A percentile compares a stretch with the other conserved stretches of the same genome.
Conservation (phyloP, 2,113 vertebrate species). For the Cisticola juncidis region DNA sequence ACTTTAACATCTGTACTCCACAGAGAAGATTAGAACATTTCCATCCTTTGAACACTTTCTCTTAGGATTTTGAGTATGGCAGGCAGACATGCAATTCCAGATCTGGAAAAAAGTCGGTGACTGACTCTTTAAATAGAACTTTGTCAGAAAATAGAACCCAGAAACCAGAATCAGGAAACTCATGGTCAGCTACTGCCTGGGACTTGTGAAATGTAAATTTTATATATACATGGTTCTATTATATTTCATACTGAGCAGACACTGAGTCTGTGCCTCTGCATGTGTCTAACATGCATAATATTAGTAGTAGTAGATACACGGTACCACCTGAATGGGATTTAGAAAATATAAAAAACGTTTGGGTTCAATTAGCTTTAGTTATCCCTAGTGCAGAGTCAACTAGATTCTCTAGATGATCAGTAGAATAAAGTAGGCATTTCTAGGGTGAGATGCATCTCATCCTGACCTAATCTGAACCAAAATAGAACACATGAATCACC, state of each 20-base stretch:
- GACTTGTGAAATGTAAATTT: background rate
- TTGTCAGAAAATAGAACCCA: background rate
- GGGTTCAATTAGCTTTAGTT: background rate
- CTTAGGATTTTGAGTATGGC: background rate
- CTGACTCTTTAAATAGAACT: background rate
- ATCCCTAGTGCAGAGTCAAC: background rate
- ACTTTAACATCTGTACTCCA: conserved; percentile 52
- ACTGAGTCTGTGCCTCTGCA: background rate
- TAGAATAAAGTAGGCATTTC: background rate
- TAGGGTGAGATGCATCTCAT: background rate
- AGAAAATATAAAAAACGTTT: background rate
- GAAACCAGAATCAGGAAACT: background rate
- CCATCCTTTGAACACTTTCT: conserved; percentile 28
- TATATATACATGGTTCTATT: background rate
- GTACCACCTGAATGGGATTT: background rate
- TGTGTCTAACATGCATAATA: background rate
- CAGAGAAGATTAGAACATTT: conserved; percentile 59
- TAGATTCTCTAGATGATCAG: background rate
- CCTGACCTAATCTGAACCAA: background rate
- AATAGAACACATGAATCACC: background rate
- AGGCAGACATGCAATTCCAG: background rate
- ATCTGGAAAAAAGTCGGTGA: background rate
- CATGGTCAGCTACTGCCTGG: background rate
- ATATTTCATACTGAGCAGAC: background rate
- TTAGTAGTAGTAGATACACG: too few relatives aligned